phyloP scores from a whole-genome alignment of 2,888 invertebrate species.

The Parochlus steinenii region DNA sequence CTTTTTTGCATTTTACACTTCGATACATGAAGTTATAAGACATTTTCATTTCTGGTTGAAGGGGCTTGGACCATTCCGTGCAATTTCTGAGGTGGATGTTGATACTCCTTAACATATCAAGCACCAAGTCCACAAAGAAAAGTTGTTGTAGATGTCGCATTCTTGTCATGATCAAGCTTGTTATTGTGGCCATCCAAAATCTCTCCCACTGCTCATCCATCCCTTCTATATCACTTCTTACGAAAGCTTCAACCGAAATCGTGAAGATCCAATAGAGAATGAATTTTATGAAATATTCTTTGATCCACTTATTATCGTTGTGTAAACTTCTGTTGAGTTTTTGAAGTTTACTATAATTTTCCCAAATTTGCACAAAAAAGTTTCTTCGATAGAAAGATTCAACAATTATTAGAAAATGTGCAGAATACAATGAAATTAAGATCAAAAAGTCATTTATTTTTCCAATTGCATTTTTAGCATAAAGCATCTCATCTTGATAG shows the following conservation, averaged over 20 bases:
- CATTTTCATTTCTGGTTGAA: neutral
- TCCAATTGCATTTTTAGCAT: conserved; percentile 5
- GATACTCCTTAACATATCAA: neutral
- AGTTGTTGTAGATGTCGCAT: conserved; percentile 2
- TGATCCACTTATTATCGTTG: conserved; percentile 1
- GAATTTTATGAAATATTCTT: conserved; percentile 2
- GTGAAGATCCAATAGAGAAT: neutral
- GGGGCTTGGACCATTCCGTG: neutral
- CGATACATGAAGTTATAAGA: neutral
- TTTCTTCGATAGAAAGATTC: conserved; percentile 1
- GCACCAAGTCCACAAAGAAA: conserved; percentile 5
- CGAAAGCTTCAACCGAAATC: neutral
- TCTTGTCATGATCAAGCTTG: conserved; percentile 3
- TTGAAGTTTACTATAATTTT: conserved; percentile 4
- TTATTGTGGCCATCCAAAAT: conserved; percentile 6
- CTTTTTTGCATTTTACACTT: neutral
- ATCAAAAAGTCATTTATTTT: conserved; percentile 8
- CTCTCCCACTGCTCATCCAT: conserved; percentile 1
- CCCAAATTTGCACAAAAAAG: conserved; percentile 3
- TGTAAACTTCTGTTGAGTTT: neutral
- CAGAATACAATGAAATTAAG: neutral
- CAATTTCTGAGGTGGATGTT: neutral
- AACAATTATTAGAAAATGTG: conserved; percentile 2
- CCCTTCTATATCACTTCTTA: neutral
- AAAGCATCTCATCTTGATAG: conserved; percentile 2